Evolutionary conservation across 92 coral and sea anemone species (phyloP), one percentile per base, ranked within the genome.

Genomic region (Palythoa caribaeorum): DNA sequence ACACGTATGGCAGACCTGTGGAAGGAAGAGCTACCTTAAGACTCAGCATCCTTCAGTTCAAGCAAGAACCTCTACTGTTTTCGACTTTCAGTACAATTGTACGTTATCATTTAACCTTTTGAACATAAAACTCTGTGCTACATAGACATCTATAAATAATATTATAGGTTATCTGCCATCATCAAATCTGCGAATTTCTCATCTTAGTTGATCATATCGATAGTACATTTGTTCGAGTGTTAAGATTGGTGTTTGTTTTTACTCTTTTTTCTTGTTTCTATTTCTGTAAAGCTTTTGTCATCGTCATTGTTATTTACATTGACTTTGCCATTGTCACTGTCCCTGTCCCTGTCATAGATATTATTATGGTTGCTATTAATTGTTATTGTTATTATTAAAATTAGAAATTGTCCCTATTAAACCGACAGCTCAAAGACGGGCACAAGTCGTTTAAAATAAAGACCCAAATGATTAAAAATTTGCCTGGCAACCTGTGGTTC

Each of bases 1-100:
- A 95, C 85, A 97, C 98, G 1, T 96, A 92, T 79, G 98, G 94
- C 15, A 92, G 91, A 77, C 88, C 94, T 20, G 99, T 97, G 5
- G 36, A 69, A 9, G 99, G 97, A 20, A 37, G 62, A 1, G 85
- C 79, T 3, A 50, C 21, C 9, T 88, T 90, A 12, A 84, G 78
- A 8, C 65, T 95, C 80, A 89, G 76, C 48, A 91, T 95, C 20
- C 95, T 90, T 59, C 95, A 92, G 13, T 76, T 89, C 77, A 88
- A 92, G 60, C 92, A 80, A 63, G 79, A 69, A 13, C 92, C 88
- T 4, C 17, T 91, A 11, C 62, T 19, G n/a, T 74, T 91, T 76
- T 72, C 65, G 4, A 35, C 17, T 12, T 87, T 87, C 48, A 66
- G 60, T 16, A 71, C 86, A 37, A 12, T 55, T 19, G 98, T 95